phyloP scores from a whole-genome alignment of 92 coral and sea anemone species.

The Palythoa grandis region DNA sequence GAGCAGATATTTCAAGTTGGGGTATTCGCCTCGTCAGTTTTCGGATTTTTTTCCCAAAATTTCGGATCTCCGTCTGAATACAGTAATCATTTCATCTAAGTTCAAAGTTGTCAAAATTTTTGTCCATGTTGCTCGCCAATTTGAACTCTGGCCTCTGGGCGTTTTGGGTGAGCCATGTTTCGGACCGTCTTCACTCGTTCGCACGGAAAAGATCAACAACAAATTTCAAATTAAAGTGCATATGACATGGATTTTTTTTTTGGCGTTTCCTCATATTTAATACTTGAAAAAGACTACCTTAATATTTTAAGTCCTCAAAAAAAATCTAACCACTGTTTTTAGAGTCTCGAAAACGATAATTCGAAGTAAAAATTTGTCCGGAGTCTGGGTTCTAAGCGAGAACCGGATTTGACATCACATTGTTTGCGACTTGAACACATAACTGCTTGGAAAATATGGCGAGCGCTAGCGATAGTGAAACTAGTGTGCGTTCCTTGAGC shows the following conservation, averaged over 20 bases:
- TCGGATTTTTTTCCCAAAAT: no score
- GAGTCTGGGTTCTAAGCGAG: slow-evolving; percentile 28
- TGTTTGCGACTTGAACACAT: slow-evolving; percentile 2
- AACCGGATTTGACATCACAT: not conserved
- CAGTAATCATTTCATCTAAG: no score
- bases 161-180: no score
- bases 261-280: slow-evolving; percentile 15
- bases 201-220: no score
- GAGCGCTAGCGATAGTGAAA: not conserved
- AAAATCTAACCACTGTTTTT: slow-evolving; percentile 12
- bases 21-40: no score
- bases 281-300: slow-evolving; percentile 6
- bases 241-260: slow-evolving; percentile 3
- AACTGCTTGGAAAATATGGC: not conserved
- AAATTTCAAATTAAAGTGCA: not conserved
- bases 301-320: slow-evolving; percentile 10
- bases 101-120: no score
- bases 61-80: no score
- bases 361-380: slow-evolving; percentile 18
- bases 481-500: not conserved
- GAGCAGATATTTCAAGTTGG: no score
- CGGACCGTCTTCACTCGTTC: no score
- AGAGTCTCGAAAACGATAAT: slow-evolving; percentile 3
- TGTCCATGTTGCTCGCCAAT: no score
- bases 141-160: no score